Evolutionary conservation across 1,140 invertebrate genomes (phyloP).

Genomic region (Temnothorax curvispinosus): DNA sequence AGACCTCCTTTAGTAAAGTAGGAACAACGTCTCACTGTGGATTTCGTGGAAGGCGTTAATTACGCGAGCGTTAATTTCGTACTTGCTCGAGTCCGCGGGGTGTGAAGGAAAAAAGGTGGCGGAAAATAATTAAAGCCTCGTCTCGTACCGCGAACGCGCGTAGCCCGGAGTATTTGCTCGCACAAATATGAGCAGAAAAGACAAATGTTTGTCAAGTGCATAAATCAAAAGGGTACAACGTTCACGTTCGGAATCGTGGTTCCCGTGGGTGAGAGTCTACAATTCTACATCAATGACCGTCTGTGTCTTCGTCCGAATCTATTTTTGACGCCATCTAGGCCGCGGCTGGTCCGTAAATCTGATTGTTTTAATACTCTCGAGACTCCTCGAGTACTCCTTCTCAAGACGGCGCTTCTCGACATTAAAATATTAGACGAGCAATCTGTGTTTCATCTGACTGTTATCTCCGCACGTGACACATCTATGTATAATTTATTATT

Average conservation of each 20-base stretch:
- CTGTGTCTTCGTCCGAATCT: not conserved
- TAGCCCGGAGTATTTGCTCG: not conserved
- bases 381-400: not conserved
- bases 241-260: not conserved
- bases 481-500: not conserved
- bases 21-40: not conserved
- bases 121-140: not conserved
- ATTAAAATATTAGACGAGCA: not conserved
- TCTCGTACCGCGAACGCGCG: not conserved
- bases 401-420: not conserved
- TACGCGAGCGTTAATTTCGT: not conserved
- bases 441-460: too few species aligned
- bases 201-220: slow-evolving; percentile 22
- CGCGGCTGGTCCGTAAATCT: not conserved
- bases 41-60: not conserved
- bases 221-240: slow-evolving; percentile 22
- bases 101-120: not conserved
- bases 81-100: not conserved
- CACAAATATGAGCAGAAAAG: not conserved
- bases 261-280: not conserved
- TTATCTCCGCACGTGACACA: not conserved
- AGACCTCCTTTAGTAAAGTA: not conserved
- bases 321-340: not conserved
- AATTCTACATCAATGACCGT: not conserved
- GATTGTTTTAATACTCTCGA: not conserved